Base-by-base conservation (phyloP, 2,113 vertebrate species). In the Petromus typicus region DNA sequence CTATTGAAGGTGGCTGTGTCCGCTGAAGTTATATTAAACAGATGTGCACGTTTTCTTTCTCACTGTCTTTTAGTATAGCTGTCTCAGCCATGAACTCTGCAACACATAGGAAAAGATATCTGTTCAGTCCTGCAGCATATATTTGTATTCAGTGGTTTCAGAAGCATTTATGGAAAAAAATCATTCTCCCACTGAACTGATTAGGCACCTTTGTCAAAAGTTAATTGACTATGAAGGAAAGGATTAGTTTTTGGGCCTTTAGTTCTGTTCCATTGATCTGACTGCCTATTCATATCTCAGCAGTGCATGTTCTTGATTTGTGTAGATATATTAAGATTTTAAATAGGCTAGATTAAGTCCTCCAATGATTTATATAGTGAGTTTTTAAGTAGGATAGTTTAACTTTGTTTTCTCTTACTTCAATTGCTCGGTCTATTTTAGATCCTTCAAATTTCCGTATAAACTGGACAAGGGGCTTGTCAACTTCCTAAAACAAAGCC, bases 191-290 rank as follows among this genome's bases (percentile, higher is more conserved):
- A 89, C 12, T 86, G 82, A 95, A 23, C 2, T 73, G 59, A 71
- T 34, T 92, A 71, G 27, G 59, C 25, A 84, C 45, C 23, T 85
- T 82, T 81, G 81, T 90, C 69, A 94, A 92, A 90, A 92, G 56
- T 89, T 89, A 82, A 73, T 13, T 92, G 71, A 59, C 67, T 8
- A 40, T 27, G 27, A 85, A 48, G 25, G 13, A 66, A 95, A 86
- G 10, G 5, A 86, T 76, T 95, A 88, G 66, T 71, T 71, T 81
- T 61, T 27, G 71, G 14, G n/a, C 16, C 48, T 61, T 40, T 61
- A 67, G 48, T 80, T 93, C 14, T 73, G 17, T 56, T 54, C 75
- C 30, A 40, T 2, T 94, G 86, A 89, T 45, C 23, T 75, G 7
- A 69, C 34, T 11, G 48, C 71, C 63, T 87, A 9, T 81, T 85